Evolutionary conservation across 64 coral and sea anemone species (phyloP).

Genomic region (Acropora yongei): DNA sequence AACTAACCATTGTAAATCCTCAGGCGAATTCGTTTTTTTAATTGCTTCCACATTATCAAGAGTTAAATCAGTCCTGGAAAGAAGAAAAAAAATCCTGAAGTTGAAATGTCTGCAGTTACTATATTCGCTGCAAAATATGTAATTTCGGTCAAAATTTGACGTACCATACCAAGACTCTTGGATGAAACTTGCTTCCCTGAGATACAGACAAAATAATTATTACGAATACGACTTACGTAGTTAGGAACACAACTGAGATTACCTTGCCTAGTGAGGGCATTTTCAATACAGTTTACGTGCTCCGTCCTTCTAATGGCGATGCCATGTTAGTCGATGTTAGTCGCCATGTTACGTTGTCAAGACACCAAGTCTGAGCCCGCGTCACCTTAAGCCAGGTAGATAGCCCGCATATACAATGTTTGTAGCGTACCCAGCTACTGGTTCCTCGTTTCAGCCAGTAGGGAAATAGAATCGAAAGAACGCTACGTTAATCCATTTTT

Average conservation of each 20-base stretch:
- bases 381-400: background rate
- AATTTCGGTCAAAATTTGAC: background rate
- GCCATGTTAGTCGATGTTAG: background rate
- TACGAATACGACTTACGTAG: background rate
- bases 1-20: constrained; percentile 57
- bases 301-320: too few species aligned
- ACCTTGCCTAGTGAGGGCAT: constrained; percentile 69
- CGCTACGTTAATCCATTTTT: too few species aligned
- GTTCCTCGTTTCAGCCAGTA: too few species aligned
- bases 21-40: constrained; percentile 46
- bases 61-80: constrained; percentile 61
- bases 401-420: too few species aligned
- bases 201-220: background rate
- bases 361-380: constrained; percentile 37
- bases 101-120: background rate
- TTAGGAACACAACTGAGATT: background rate
- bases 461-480: too few species aligned
- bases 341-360: constrained; percentile 55
- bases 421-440: too few species aligned
- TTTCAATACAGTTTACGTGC: background rate
- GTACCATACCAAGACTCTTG: constrained; percentile 67
- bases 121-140: too few species aligned
- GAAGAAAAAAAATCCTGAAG: background rate
- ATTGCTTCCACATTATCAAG: constrained; percentile 69
- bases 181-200: constrained; percentile 61